Conservation (phyloP, 2,797 vertebrate species). For the Ara ararauna region DNA sequence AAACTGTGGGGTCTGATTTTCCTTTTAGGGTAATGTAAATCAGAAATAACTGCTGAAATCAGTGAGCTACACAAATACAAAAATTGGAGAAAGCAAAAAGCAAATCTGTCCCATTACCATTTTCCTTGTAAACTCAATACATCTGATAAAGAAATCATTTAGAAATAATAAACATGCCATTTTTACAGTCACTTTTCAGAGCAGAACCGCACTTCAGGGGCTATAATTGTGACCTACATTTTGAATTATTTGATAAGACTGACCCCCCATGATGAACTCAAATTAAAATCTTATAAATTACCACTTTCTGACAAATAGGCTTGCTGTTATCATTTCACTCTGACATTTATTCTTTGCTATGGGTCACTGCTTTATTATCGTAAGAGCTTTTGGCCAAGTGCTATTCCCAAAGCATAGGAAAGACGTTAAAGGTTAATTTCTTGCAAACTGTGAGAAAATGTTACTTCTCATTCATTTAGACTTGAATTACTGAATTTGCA, state of each 20-base stretch:
- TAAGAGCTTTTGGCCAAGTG: slow-evolving; percentile 66
- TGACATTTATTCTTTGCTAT: slow-evolving; percentile 64
- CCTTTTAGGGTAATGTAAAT: neutral
- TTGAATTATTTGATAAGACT: slow-evolving; percentile 71
- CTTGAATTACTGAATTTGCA: slow-evolving; percentile 63
- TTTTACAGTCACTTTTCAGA: slow-evolving; percentile 61
- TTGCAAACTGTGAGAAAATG: slow-evolving; percentile 70
- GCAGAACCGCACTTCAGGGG: slow-evolving; percentile 36
- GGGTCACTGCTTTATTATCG: slow-evolving; percentile 71
- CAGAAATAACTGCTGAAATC: slow-evolving; percentile 16
- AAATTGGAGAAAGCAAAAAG: slow-evolving; percentile 20
- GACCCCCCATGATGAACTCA: slow-evolving; percentile 68
- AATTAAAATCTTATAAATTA: slow-evolving; percentile 75
- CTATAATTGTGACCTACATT: slow-evolving; percentile 53
- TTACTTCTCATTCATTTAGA: slow-evolving; percentile 63
- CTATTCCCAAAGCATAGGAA: slow-evolving; percentile 59
- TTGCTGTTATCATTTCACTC: slow-evolving; percentile 71
- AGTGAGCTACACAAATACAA: neutral
- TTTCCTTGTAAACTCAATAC: slow-evolving; percentile 44
- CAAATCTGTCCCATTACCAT: slow-evolving; percentile 23
- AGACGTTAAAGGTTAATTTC: slow-evolving; percentile 73
- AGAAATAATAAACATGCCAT: slow-evolving; percentile 69
- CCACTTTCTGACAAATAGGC: slow-evolving; percentile 50
- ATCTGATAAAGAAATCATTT: slow-evolving; percentile 60
- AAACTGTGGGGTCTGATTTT: neutral